These are phyloP conservation scores for Prosopocoilus inquinatus DNA, from an alignment of 2,888 invertebrate species.

Conservation along the genomic window DNA sequence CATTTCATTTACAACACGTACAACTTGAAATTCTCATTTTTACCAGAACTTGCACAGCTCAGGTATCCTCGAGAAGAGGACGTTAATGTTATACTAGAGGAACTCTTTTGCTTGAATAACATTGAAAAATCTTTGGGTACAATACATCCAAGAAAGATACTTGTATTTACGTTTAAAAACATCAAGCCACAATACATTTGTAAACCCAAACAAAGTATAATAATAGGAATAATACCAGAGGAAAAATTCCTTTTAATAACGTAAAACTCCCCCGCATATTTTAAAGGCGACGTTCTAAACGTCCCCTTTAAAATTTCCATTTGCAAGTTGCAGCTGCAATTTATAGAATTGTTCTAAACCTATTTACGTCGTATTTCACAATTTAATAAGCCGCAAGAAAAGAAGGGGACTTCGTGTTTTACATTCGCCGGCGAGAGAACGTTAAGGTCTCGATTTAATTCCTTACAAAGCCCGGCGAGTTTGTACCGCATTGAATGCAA, in stretches of 20 bases:
- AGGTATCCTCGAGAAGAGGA: too few relatives aligned
- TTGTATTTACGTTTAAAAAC: neutral
- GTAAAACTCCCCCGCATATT: conserved; percentile 5
- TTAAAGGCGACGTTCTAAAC: conserved; percentile 5
- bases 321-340: conserved; percentile 5
- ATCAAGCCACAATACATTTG: neutral
- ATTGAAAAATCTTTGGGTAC: neutral
- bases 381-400: neutral
- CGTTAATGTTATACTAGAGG: too few relatives aligned
- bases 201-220: too few relatives aligned
- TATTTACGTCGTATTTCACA: too few relatives aligned
- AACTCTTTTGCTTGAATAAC: neutral
- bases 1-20: too few relatives aligned
- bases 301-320: conserved; percentile 10
- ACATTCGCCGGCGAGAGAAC: conserved; percentile 8
- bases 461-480: conserved; percentile 9
- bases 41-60: too few relatives aligned
- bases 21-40: too few relatives aligned
- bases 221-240: neutral
- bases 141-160: neutral
- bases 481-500: conserved; percentile 8
- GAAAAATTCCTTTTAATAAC: neutral
- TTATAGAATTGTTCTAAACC: too few relatives aligned
- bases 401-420: neutral
- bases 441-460: conserved; percentile 11